Base-by-base conservation (phyloP, 2,797 vertebrate species). In the Yasuhikotakia modesta region DNA sequence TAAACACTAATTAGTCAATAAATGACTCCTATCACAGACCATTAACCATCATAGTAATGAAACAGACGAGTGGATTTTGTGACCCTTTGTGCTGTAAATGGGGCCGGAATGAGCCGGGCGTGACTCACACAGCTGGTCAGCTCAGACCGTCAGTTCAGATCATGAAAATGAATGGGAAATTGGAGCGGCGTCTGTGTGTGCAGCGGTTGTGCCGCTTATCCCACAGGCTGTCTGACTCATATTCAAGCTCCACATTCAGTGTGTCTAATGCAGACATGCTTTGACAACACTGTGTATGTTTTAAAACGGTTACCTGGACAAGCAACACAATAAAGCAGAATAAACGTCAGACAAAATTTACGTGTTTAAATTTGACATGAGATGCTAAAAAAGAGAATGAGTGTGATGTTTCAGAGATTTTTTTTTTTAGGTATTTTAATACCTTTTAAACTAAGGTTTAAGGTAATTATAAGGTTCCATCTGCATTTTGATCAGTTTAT, bases 11-110 rank as follows among this genome's bases (percentile, higher is more conserved):
- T 35, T 39, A 39, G 35, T 39, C 32, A 67, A 60, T 57, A 46
- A 73, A 78, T 84, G 80, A 79, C 24, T 80, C 73, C 67, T 45
- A 32, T 10, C 10, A 17, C 13, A 46, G 32, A 30, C 21, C 61
- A 43, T 32, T 81, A 81, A 78, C 71, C 39, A 21, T 24, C 35
- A 32, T 0, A 3, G 43, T 71, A 66, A 63, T 65, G 48, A 30
- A 73, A 57, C 32, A 60, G 35, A 45, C 4, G 19, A 58, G 17
- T 4, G 52, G 14, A 35, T 19, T 39, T 35, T 50, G 43, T 60
- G 24, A 70, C 69, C 58, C 22, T 21, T 50, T 68, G 6, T 35
- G 57, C 74, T 78, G 65, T 78, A 48, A 78, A 61, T 16, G 10
- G 32, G 45, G 35, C 16, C 30, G 16, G 61, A 77, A 65, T n/a